These are phyloP conservation scores for Rhamphomyia laevipes DNA, from an alignment of 2,888 invertebrate species.

Conservation along the genomic window DNA sequence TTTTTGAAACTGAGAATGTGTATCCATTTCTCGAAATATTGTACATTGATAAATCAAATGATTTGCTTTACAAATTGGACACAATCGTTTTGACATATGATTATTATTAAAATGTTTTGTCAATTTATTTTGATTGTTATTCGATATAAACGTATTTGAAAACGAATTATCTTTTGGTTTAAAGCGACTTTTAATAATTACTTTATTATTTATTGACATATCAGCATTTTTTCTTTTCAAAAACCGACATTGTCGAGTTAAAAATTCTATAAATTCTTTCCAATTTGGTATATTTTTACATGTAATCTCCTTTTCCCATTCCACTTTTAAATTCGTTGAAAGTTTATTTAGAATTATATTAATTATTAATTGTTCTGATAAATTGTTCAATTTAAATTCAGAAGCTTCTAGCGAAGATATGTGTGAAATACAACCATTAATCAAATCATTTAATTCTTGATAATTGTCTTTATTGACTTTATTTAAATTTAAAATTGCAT, in stretches of 20 bases:
- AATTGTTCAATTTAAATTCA: not conserved
- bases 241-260: not conserved
- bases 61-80: not conserved
- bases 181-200: too few species aligned
- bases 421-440: not conserved
- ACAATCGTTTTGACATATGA: not conserved
- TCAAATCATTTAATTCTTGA: not conserved
- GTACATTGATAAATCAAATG: not conserved
- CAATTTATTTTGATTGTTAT: not conserved
- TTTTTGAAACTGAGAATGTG: not conserved
- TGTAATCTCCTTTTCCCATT: not conserved
- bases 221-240: not conserved
- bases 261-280: not conserved
- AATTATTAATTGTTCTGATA: not conserved
- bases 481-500: not conserved
- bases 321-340: not conserved
- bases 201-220: too few species aligned
- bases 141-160: not conserved
- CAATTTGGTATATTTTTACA: not conserved
- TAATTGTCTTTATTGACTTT: not conserved
- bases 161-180: not conserved
- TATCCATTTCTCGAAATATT: not conserved
- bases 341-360: not conserved
- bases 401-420: not conserved
- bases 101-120: not conserved